Conservation (phyloP, 2,797 vertebrate species). For the Chaenodraco wilsoni region DNA sequence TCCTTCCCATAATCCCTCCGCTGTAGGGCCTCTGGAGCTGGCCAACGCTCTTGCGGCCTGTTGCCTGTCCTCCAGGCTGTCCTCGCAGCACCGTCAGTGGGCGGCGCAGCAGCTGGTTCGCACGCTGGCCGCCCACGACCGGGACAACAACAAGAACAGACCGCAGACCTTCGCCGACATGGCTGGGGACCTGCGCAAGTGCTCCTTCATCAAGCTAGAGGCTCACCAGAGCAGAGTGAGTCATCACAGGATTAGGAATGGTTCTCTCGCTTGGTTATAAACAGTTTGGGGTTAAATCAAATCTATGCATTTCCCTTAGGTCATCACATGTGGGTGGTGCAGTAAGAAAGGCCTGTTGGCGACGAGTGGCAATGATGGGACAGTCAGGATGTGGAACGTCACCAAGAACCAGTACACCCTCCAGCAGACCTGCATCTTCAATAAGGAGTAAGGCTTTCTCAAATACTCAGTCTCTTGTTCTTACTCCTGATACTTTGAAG, state of each 20-base stretch:
- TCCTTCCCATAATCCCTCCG: slow-evolving; percentile 92
- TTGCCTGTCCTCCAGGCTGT: slow-evolving; percentile 96
- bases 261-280: background rate
- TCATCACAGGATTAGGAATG: background rate
- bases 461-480: background rate
- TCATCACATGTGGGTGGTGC: slow-evolving; percentile 94
- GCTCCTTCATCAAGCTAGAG: slow-evolving; percentile 93
- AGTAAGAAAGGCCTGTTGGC: slow-evolving; percentile 93
- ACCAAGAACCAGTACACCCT: slow-evolving; percentile 95
- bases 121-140: slow-evolving; percentile 95
- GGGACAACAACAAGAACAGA: slow-evolving; percentile 94
- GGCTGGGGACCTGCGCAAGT: slow-evolving; percentile 95
- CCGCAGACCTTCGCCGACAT: slow-evolving; percentile 96
- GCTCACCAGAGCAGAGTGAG: slow-evolving; percentile 96
- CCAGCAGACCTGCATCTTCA: slow-evolving; percentile 96
- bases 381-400: slow-evolving; percentile 95
- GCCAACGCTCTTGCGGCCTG: slow-evolving; percentile 98
- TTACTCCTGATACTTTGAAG: background rate
- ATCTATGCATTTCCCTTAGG: slow-evolving; percentile 76
- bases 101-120: slow-evolving; percentile 96
- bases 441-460: slow-evolving; percentile 80
- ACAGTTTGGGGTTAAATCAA: background rate
- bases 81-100: slow-evolving; percentile 98
- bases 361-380: slow-evolving; percentile 95
- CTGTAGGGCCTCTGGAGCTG: slow-evolving; percentile 98